Conservation (phyloP, 2,113 vertebrate genomes). For the Smithornis capensis region DNA sequence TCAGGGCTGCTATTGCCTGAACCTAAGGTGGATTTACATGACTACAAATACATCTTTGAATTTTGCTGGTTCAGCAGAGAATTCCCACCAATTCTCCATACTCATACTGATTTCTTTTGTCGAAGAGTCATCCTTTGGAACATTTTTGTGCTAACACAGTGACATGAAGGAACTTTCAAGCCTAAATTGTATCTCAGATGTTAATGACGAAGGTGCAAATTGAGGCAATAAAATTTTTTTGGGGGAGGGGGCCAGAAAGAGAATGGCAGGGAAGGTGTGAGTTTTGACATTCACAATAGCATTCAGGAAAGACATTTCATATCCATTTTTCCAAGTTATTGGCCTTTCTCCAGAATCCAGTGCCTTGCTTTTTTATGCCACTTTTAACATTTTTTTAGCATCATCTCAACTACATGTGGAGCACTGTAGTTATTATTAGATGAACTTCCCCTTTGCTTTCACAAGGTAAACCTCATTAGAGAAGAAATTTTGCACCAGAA, state of each 20-base stretch:
- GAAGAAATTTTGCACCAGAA: background rate
- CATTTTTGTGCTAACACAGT: background rate
- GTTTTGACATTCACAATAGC: background rate
- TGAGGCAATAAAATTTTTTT: background rate
- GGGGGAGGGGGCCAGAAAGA: too few species aligned
- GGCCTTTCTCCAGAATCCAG: background rate
- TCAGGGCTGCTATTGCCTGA: background rate
- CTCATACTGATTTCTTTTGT: background rate
- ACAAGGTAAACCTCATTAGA: background rate
- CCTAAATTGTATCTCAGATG: background rate
- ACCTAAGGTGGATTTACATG: background rate
- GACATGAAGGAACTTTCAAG: background rate
- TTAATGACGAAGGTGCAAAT: background rate
- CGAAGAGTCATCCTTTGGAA: background rate
- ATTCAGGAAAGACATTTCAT: background rate
- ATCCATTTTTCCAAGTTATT: background rate
- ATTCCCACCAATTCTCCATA: background rate
- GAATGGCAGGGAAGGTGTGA: too few species aligned
- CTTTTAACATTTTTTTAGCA: background rate
- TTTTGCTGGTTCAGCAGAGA: background rate
- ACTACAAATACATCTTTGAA: background rate
- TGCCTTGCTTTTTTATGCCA: background rate
- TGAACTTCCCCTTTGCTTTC: background rate
- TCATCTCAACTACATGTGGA: background rate
- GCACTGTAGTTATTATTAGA: rapidly evolving